Evolutionary conservation across 2,113 vertebrate genomes (phyloP), one percentile per base, ranked within the genome.

Genomic region (Rhegmatorhina hoffmannsi): DNA sequence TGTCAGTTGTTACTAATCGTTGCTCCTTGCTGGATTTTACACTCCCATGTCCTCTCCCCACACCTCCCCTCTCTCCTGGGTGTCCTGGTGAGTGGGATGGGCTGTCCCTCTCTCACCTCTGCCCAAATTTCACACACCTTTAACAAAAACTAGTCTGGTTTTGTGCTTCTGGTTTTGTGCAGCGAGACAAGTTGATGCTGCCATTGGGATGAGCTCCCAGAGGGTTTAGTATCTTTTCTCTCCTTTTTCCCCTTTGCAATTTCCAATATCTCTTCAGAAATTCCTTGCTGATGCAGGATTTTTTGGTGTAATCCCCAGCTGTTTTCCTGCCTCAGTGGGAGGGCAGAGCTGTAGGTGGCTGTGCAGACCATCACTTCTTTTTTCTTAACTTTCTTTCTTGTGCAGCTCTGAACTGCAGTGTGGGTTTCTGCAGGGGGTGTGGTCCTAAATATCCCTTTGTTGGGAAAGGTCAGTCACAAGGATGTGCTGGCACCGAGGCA

Each of bases 401-500:
- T 52, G 1, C 46, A 34, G 40, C 82, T 86, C 60, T 56, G 59
- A 83, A 13, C 59, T 25, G 7, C 49, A 81, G 53, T 36, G 12
- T 38, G 73, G 36, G 46, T 87, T 95, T 91, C 94, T 29, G 3
- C 0, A 1, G 69, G 67, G 46, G 33, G 23, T 24, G 92, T 73
- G 83, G 63, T 87, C 87, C 80, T 78, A 67, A 96, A 74, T 70
- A 67, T 60, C 70, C 7, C 87, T 89, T 93, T 83, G 58, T 79
- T 90, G 76, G 81, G 79, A 95, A 93, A 94, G 88, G 88, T 92
- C 93, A 94, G 70, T 79, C 82, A 49, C 87, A 80, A 67, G 87
- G 73, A 84, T 87, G 81, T 44, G 69, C 63, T 87, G 83, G 82
- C 89, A 87, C 68, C 6, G 9, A 29, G 20, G 58, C 4, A 26